Conservation (phyloP, 2,113 vertebrate species). For the Tonatia bakeri region DNA sequence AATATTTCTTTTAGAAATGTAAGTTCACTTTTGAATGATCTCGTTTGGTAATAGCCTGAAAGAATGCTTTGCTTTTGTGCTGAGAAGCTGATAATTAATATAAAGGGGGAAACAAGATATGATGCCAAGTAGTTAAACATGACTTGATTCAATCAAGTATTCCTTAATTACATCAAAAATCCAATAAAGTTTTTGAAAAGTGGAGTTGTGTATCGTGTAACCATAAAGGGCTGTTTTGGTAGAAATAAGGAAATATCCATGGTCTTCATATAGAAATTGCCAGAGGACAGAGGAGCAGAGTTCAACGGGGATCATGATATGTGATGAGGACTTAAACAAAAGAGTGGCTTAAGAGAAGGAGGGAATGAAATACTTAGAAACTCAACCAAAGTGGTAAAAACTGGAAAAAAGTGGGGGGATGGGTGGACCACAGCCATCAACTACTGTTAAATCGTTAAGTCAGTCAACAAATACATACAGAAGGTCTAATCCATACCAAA, state of each 20-base stretch:
- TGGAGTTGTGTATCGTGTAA: neutral
- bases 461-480: neutral
- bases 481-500: neutral
- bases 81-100: slow-evolving; percentile 30
- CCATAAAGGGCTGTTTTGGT: neutral
- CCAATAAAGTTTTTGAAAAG: slow-evolving; percentile 16
- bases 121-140: neutral
- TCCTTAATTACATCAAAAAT: slow-evolving; percentile 18
- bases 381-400: neutral
- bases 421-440: neutral
- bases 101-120: neutral
- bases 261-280: neutral
- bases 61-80: slow-evolving; percentile 10
- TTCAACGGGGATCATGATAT: neutral
- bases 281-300: neutral
- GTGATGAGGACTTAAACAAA: neutral
- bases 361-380: neutral
- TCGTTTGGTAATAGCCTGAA: neutral
- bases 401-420: neutral
- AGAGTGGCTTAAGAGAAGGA: neutral
- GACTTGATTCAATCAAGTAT: neutral
- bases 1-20: neutral
- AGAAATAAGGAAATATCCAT: neutral
- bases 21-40: slow-evolving; percentile 14
- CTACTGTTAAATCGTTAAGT: neutral